Base-by-base conservation (phyloP, 2,113 vertebrate genomes). In the Coptodon rendalli region DNA sequence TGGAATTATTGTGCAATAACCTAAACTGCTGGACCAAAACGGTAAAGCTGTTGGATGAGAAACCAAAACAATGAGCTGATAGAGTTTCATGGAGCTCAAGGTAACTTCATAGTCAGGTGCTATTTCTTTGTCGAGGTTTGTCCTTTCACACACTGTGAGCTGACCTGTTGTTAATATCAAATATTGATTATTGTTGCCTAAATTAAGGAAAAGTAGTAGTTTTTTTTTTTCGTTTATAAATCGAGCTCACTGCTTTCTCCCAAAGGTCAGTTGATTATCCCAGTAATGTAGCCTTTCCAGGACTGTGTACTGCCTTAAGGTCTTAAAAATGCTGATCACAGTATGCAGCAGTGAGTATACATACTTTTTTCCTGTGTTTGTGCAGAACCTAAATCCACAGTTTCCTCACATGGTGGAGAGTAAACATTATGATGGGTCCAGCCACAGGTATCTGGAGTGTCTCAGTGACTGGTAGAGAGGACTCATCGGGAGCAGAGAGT, bases 371-470 rank as follows among this genome's bases (percentile, higher is more conserved):
- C 84, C 80, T 91, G 86, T 95, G 92, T 95, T 94, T 95, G 92
- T 90, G 45, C 89, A 27, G 84, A 93, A 90, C 84, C 85, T 90
- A 94, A 93, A 93, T 88, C 82, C 89, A 63, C 38, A 3, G 83
- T 92, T 94, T 93, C 91, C 86, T 94, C 92, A 87, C 82, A 31
- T 71, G 91, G n/a, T 79, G 52, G 31, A 92, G 89, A 86, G 84
- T 94, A 95, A 95, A 95, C 94, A 94, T 66, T 45, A 40, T 45
- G 85, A 91, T 80, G 89, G 76, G 79, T 86, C 79, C 83, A 79
- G 89, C 84, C 87, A 17, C 91, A 94, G 93, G 92, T 94, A 93
- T 93, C 94, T 94, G 91, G 86, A 91, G 87, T 90, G 92, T 93
- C 80, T 95, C 93, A 86, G 59, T 80, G 83, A 86, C 89, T 86